Percentiles rank a stretch among this genome's conserved stretches.
Conservation (phyloP, 2,797 vertebrate species). For the Gallinago nigripennis region DNA sequence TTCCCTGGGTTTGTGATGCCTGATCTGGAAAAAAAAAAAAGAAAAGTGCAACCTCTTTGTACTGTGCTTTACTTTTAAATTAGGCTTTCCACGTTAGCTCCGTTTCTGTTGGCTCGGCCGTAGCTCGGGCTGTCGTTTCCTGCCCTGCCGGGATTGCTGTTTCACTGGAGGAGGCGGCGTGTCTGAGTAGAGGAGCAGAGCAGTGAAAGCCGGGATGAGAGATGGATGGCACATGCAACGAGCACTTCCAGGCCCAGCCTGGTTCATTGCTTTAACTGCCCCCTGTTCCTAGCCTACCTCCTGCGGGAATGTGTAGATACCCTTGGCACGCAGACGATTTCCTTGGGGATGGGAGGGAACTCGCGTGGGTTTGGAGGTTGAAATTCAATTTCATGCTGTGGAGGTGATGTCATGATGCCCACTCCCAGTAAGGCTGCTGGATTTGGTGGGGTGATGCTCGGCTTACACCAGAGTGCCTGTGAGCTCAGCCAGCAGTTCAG, state of each 20-base stretch:
- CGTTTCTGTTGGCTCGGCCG: not conserved
- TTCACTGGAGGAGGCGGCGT: not conserved
- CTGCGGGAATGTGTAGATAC: not conserved
- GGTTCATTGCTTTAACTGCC: not conserved
- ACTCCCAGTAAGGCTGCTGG: not conserved
- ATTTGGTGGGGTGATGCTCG: not conserved
- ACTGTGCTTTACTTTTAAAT: not conserved
- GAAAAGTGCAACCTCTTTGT: not conserved
- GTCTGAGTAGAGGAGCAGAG: not conserved
- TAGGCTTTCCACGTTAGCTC: conserved; percentile 10
- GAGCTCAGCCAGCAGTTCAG: not conserved
- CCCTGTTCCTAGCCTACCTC: not conserved
- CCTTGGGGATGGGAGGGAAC: not conserved
- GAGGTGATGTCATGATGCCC: not conserved
- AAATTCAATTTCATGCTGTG: not conserved
- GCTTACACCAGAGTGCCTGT: not conserved
- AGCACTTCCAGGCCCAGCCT: not conserved
- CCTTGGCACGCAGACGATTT: not conserved
- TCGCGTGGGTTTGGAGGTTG: not conserved
- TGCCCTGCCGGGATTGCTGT: not conserved
- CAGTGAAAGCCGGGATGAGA: not conserved
- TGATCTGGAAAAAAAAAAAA: not conserved
- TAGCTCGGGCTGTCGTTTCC: conserved; percentile 16
- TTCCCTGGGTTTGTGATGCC: conserved; percentile 1
- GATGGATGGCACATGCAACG: not conserved